These are phyloP conservation scores for Dipodomys spectabilis DNA, from an alignment of 2,113 vertebrate species.

Conservation along the genomic window DNA sequence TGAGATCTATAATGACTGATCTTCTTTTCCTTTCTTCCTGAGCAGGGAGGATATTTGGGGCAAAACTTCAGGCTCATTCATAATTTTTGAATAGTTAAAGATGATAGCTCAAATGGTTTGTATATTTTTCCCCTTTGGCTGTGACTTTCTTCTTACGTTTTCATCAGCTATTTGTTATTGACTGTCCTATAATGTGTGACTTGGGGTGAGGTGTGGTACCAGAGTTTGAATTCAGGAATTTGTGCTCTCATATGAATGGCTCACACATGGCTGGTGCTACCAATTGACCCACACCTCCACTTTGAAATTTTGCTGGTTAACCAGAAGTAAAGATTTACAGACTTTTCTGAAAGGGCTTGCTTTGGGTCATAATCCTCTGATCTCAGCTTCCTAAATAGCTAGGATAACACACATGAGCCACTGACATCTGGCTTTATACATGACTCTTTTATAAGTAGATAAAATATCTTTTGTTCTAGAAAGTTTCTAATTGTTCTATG, in stretches of 20 bases:
- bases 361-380: too few relatives aligned
- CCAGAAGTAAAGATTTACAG: too few relatives aligned
- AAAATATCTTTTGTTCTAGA: not conserved
- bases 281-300: too few relatives aligned
- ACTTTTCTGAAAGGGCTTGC: too few relatives aligned
- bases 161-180: too few relatives aligned
- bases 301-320: too few relatives aligned
- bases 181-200: not conserved
- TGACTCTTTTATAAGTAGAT: not conserved
- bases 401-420: too few relatives aligned
- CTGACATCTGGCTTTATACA: too few relatives aligned
- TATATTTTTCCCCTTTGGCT: constrained; percentile 6
- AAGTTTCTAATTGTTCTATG: not conserved
- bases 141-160: constrained; percentile 36
- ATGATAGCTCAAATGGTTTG: not conserved
- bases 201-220: not conserved
- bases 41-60: not conserved
- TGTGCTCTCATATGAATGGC: too few relatives aligned
- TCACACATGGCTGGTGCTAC: too few relatives aligned
- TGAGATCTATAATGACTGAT: not conserved
- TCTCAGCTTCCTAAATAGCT: too few relatives aligned
- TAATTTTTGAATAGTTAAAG: constrained; percentile 52
- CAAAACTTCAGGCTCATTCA: not conserved
- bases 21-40: not conserved
- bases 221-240: too few relatives aligned